phyloP scores from a whole-genome alignment of 2,797 vertebrate genomes.

The Hybognathus amarus region DNA sequence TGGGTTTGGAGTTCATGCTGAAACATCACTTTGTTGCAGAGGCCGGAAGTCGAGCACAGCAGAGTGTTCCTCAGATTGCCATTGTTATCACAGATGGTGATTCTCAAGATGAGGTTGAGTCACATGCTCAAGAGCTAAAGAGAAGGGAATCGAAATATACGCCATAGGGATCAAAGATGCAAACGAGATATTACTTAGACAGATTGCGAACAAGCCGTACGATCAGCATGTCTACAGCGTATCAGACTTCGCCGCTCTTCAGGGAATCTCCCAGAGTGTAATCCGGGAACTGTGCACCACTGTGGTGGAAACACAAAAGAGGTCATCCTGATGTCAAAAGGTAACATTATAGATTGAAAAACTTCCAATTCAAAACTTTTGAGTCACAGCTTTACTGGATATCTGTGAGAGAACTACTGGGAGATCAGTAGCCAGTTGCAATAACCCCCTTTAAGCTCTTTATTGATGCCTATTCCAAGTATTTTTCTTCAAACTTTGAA shows the following conservation, averaged over 20 bases:
- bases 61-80: conserved; percentile 83
- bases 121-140: conserved; percentile 79
- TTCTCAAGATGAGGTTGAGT: conserved; percentile 81
- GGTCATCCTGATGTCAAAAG: conserved; percentile 66
- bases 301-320: conserved; percentile 73
- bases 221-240: conserved; percentile 83
- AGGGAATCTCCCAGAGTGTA: conserved; percentile 76
- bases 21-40: conserved; percentile 80
- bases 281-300: conserved; percentile 77
- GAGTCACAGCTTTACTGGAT: background rate
- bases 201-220: conserved; percentile 82
- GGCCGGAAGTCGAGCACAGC: conserved; percentile 83
- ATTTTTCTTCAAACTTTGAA: background rate
- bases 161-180: conserved; percentile 87
- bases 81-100: conserved; percentile 85
- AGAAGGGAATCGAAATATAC: conserved; percentile 81
- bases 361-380: background rate
- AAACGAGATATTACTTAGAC: conserved; percentile 80
- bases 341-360: conserved; percentile 65
- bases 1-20: conserved; percentile 85
- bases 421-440: background rate
- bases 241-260: conserved; percentile 84
- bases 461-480: background rate
- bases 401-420: background rate
- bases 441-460: background rate